These are phyloP conservation scores for Hemistola chrysoprasaria DNA, from an alignment of 2,888 invertebrate species.

Conservation along the genomic window DNA sequence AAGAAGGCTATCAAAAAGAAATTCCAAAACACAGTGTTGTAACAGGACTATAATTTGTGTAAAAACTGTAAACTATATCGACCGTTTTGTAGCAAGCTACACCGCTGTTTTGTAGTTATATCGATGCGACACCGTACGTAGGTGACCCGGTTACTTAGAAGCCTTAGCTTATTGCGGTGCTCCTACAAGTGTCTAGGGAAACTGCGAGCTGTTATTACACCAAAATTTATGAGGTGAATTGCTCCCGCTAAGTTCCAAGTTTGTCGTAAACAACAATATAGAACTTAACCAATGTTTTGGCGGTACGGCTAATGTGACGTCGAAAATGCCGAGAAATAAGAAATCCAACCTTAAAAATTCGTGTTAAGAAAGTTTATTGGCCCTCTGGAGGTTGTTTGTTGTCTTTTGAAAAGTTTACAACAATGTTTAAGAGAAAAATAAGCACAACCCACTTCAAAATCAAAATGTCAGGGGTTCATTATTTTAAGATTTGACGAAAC, in stretches of 20 bases:
- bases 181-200: constrained; percentile 76
- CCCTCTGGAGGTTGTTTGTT: constrained; percentile 40
- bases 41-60: no score
- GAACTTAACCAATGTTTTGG: constrained; percentile 70
- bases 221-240: constrained; percentile 76
- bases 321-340: constrained; percentile 62
- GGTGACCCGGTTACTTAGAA: constrained; percentile 54
- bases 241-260: constrained; percentile 69
- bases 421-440: background rate
- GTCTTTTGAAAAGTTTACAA: constrained; percentile 12
- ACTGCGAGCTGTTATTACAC: constrained; percentile 77
- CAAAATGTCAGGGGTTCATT: no score
- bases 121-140: constrained; percentile 31
- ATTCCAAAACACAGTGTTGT: no score
- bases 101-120: constrained; percentile 18
- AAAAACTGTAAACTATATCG: background rate
- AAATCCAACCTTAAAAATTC: constrained; percentile 61
- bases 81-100: background rate
- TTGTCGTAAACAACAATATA: constrained; percentile 77
- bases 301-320: constrained; percentile 60
- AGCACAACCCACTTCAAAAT: no score
- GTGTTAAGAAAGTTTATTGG: constrained; percentile 56
- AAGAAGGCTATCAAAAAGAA: no score
- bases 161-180: constrained; percentile 64
- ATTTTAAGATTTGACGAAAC: no score